Evolutionary conservation across 1,140 invertebrate species (phyloP).

Genomic region (Drosophila yakuba): DNA sequence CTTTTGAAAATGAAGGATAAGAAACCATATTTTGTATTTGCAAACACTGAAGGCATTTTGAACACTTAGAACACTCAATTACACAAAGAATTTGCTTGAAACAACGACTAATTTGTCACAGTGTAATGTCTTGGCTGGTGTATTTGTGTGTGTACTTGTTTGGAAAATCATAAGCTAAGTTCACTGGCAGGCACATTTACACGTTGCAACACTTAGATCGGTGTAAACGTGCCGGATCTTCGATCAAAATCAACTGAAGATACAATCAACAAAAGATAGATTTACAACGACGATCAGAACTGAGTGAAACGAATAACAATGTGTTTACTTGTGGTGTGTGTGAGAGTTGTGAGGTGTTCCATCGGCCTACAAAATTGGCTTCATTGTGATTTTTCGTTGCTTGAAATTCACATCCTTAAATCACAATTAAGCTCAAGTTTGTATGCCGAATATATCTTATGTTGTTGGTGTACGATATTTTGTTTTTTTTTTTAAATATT

Average conservation of each 20-base stretch:
- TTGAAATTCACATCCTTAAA: not conserved
- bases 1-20: constrained; percentile 60
- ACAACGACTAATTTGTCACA: constrained; percentile 75
- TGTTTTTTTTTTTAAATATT: constrained; percentile 4
- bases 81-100: constrained; percentile 80
- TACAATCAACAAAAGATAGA: constrained; percentile 41
- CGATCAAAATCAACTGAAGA: constrained; percentile 39
- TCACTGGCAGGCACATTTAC: constrained; percentile 70
- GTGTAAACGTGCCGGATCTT: constrained; percentile 55
- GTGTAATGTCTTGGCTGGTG: constrained; percentile 47
- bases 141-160: constrained; percentile 29
- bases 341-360: constrained; percentile 21
- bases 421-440: not conserved
- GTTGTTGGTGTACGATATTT: constrained; percentile 25
- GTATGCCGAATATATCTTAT: constrained; percentile 21
- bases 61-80: constrained; percentile 80
- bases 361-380: not conserved
- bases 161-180: constrained; percentile 59
- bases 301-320: constrained; percentile 66
- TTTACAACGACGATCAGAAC: constrained; percentile 78
- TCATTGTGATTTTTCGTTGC: not conserved
- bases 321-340: constrained; percentile 51
- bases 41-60: constrained; percentile 81
- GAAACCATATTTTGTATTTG: constrained; percentile 74
- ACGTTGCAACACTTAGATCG: constrained; percentile 58